Base-by-base conservation (phyloP, 1,140 invertebrate genomes). In the Coboldia fuscipes region DNA sequence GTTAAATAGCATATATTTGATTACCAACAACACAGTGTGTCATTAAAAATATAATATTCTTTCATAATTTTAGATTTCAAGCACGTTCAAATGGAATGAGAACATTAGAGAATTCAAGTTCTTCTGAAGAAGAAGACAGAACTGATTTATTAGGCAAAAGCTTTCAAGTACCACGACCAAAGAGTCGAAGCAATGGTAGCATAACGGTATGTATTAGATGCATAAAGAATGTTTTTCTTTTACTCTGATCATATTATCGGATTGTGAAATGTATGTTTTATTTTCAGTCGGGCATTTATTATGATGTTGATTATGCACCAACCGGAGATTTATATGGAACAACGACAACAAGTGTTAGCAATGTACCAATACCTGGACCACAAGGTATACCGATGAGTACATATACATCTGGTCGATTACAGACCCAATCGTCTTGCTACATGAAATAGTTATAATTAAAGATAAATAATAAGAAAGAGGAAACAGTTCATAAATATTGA, bases 261-360 rank as follows among this genome's bases (percentile, higher is more conserved):
- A 31, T 19, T 12, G 24, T 22, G 37, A n/a, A 36, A 33, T 38
- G 32, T 41, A 38, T 34, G 38, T 56, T 51, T 31, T 49, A 70
- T 78, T 82, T 81, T 55, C 79, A 83, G 62, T 82, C 74, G 43
- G 77, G 76, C 30, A 84, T 85, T 41, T 85, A 85, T 51, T 83
- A 83, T 44, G 80, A 85, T 46, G 78, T 83, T 14, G 79, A 85
- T 39, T 84, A 82, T 43, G 78, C 82, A 45, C 69, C 72, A 42
- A 58, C 61, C 32, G 63, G 65, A 42, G 58, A 38, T 10, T 9
- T 30, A 10, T 34, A 38, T 34, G 51, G 51, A 31, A 48, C 51
- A 23, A 49, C 51, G 15, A 51, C 50, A 37, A 43, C 47, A 24
- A 48, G 46, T 33, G 45, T 50, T 16, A 47, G 49, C 40, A 47